A percentile compares a stretch with the other conserved stretches of the same genome.
phyloP scores from a whole-genome alignment of 2,113 vertebrate genomes.

The Shinisaurus crocodilurus region DNA sequence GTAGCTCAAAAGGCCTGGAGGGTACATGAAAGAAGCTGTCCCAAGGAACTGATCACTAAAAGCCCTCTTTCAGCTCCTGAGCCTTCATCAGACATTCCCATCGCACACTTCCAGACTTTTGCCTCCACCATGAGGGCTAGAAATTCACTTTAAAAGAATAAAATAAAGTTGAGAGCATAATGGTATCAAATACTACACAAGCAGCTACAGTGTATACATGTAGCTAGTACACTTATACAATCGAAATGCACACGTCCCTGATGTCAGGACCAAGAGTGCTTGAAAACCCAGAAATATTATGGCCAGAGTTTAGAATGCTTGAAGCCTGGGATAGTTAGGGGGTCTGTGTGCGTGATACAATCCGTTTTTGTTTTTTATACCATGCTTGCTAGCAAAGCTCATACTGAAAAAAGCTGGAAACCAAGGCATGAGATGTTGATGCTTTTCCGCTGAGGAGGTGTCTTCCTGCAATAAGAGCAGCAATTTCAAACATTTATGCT shows the following conservation, averaged over 20 bases:
- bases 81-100: background rate
- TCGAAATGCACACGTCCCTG: background rate
- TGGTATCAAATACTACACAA: background rate
- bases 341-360: too few species aligned
- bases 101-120: background rate
- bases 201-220: too few species aligned
- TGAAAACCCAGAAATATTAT: background rate
- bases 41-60: background rate
- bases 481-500: background rate
- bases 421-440: background rate
- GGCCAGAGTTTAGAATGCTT: background rate
- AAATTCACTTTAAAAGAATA: background rate
- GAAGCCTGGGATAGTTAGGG: background rate
- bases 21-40: background rate
- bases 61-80: background rate
- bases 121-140: background rate
- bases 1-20: background rate
- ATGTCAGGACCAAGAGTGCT: background rate
- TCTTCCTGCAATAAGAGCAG: background rate
- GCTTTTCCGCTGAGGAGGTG: background rate
- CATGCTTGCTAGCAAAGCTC: background rate
- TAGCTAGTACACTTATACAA: too few species aligned
- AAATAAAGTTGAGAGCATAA: background rate
- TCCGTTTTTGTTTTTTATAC: background rate
- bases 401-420: background rate